These are phyloP conservation scores for Trissolcus brochymenae DNA, from an alignment of 2,888 invertebrate genomes.

Conservation along the genomic window DNA sequence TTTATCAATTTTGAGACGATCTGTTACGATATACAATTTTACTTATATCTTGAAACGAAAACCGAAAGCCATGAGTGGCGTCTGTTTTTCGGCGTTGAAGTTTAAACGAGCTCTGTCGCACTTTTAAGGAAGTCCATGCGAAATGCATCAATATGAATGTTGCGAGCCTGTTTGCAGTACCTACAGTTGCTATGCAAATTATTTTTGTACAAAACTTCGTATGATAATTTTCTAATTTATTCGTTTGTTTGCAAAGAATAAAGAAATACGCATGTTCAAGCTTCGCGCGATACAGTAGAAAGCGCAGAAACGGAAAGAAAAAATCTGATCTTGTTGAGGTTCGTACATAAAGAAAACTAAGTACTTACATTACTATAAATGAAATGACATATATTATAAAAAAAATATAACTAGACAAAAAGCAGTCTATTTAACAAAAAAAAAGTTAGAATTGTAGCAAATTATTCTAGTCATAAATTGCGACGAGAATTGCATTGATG, in stretches of 20 bases:
- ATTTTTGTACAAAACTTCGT: slow-evolving; percentile 50
- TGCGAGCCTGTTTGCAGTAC: slow-evolving; percentile 37
- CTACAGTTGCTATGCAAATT: slow-evolving; percentile 52
- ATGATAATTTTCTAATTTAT: slow-evolving; percentile 35
- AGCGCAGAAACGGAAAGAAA: slow-evolving; percentile 67
- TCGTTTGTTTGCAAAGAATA: slow-evolving; percentile 16
- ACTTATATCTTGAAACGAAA: slow-evolving; percentile 8
- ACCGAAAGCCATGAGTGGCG: slow-evolving; percentile 12
- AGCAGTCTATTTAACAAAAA: slow-evolving; percentile 66
- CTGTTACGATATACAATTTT: slow-evolving; percentile 26
- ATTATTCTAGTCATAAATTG: slow-evolving; percentile 72
- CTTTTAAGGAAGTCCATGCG: neutral
- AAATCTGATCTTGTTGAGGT: slow-evolving; percentile 78
- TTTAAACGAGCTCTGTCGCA: neutral
- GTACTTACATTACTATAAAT: slow-evolving; percentile 76
- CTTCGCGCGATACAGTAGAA: slow-evolving; percentile 56
- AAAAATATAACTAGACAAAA: slow-evolving; percentile 66
- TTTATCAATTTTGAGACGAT: slow-evolving; percentile 38
- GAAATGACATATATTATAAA: slow-evolving; percentile 76
- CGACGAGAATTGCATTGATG: slow-evolving; percentile 59
- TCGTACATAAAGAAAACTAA: slow-evolving; percentile 77
- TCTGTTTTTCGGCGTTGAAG: neutral
- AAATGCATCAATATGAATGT: slow-evolving; percentile 32
- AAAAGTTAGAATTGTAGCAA: slow-evolving; percentile 71
- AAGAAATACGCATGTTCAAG: slow-evolving; percentile 1